phyloP scores from a whole-genome alignment of 2,113 vertebrate species.

The Ammospiza caudacuta region DNA sequence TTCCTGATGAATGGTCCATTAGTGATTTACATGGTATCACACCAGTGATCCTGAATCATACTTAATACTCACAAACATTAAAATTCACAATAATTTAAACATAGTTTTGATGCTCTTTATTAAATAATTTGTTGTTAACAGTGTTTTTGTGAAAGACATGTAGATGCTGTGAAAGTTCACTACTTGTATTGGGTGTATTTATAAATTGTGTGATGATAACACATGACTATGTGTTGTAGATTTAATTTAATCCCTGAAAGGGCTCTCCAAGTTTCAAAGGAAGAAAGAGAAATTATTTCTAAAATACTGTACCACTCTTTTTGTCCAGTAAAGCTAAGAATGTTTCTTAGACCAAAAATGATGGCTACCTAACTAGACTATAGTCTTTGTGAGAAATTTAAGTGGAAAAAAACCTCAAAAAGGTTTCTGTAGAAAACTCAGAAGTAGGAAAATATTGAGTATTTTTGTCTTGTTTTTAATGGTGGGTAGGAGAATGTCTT shows the following conservation, averaged over 20 bases:
- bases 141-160: background rate
- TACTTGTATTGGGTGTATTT: background rate
- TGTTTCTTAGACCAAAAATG: background rate
- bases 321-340: background rate
- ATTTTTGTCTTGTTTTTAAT: background rate
- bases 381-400: background rate
- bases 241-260: background rate
- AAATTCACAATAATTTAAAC: background rate
- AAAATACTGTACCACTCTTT: background rate
- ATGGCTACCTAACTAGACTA: background rate
- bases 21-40: background rate
- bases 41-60: background rate
- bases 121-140: background rate
- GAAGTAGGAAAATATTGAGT: background rate
- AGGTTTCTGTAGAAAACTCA: background rate
- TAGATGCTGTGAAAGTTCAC: background rate
- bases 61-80: background rate
- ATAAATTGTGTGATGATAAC: accelerated
- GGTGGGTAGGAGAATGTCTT: accelerated
- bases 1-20: background rate
- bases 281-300: background rate
- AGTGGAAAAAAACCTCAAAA: background rate
- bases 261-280: background rate
- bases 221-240: background rate
- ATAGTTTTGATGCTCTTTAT: background rate